Evolutionary conservation across 2,797 vertebrate genomes (phyloP).

Genomic region (Caiman crocodilus): DNA sequence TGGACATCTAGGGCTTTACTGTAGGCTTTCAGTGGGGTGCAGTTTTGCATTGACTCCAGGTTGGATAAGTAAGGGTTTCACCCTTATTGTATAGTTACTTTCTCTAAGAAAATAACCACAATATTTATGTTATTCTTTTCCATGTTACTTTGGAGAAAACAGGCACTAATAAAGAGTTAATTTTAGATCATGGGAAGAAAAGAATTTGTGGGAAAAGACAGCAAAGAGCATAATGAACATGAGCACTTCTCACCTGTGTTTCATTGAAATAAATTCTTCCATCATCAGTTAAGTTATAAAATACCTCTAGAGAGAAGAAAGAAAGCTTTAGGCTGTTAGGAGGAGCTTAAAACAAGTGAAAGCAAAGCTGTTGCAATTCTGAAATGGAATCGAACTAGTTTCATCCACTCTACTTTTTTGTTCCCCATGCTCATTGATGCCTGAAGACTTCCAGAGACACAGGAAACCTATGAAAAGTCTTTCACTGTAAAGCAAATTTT

Average conservation of each 20-base stretch:
- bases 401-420: not conserved
- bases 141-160: not conserved
- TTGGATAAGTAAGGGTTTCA: not conserved
- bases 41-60: not conserved
- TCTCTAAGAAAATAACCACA: not conserved
- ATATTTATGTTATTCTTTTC: not conserved
- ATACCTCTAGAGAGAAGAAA: constrained; percentile 70
- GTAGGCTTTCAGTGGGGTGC: not conserved
- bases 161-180: not conserved
- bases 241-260: constrained; percentile 70
- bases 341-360: not conserved
- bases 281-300: constrained; percentile 75
- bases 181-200: not conserved
- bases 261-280: constrained; percentile 65
- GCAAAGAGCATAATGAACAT: not conserved
- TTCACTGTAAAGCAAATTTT: constrained; percentile 31
- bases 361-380: not conserved
- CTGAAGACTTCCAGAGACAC: constrained; percentile 9
- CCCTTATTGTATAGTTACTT: not conserved
- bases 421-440: not conserved
- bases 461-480: constrained; percentile 40
- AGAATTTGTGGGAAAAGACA: not conserved
- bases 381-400: not conserved
- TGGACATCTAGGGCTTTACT: no score
- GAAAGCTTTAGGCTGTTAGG: not conserved